phyloP scores from a whole-genome alignment of 2,888 invertebrate genomes.

The Hofmannophila pseudospretella region DNA sequence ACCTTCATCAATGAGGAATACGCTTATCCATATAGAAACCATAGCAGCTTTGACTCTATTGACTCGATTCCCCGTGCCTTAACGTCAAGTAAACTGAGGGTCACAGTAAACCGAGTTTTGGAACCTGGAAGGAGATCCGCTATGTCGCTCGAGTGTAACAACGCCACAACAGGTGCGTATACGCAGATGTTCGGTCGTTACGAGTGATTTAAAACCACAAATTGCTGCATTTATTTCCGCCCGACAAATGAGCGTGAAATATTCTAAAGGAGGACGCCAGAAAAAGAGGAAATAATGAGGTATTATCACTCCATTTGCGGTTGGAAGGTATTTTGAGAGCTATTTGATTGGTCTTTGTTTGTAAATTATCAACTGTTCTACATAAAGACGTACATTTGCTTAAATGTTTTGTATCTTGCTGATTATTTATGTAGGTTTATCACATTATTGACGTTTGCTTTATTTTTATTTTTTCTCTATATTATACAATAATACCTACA shows the following conservation, averaged over 20 bases:
- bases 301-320: constrained; percentile 3
- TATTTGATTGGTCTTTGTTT: not conserved
- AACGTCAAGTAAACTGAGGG: too few species aligned
- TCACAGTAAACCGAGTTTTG: not conserved
- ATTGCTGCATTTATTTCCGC: constrained; percentile 36
- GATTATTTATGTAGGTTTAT: too few species aligned
- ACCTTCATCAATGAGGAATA: too few species aligned
- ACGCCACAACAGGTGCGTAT: constrained; percentile 32
- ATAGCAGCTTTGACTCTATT: too few species aligned
- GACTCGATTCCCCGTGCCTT: too few species aligned
- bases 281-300: constrained; percentile 3
- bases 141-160: constrained; percentile 1
- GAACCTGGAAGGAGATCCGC: constrained; percentile 1
- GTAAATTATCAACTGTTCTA: not conserved
- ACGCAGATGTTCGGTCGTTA: constrained; percentile 37
- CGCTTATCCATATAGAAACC: too few species aligned
- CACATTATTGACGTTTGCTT: too few species aligned
- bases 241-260: constrained; percentile 29
- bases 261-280: constrained; percentile 13
- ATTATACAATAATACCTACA: too few species aligned
- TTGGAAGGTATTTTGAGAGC: not conserved
- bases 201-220: constrained; percentile 54
- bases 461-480: too few species aligned
- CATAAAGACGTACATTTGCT: too few species aligned
- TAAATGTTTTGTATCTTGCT: too few species aligned